Percentiles rank a stretch among this genome's conserved stretches.
Evolutionary conservation across 2,113 vertebrate species (phyloP).

Genomic region (Vicugna pacos): DNA sequence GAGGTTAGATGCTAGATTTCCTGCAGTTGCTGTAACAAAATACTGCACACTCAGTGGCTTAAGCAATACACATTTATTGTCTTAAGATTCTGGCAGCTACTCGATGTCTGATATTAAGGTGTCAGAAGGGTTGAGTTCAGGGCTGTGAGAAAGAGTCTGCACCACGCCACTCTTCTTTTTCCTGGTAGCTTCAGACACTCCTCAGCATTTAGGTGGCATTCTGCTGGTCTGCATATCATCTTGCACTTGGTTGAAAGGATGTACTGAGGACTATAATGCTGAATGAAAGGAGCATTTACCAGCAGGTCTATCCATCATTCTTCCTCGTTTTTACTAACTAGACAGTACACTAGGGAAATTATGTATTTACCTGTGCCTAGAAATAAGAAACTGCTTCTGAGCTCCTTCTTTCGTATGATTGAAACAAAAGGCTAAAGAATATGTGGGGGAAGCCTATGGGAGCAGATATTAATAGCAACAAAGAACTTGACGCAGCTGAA

Average conservation of each 20-base stretch:
- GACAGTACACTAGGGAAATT: not conserved
- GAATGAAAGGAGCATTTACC: not conserved
- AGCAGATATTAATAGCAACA: not conserved
- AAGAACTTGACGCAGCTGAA: not conserved
- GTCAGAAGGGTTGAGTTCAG: not conserved
- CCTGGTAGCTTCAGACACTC: not conserved
- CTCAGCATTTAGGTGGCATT: not conserved
- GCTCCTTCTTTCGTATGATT: not conserved
- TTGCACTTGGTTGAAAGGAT: not conserved
- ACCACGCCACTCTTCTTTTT: not conserved
- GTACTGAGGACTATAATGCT: too few relatives aligned
- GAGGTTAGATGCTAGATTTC: not conserved
- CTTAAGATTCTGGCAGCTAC: not conserved
- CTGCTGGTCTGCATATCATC: not conserved
- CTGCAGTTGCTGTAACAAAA: not conserved
- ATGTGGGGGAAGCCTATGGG: not conserved
- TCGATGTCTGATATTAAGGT: not conserved
- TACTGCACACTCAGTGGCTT: not conserved
- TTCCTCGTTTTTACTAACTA: not conserved
- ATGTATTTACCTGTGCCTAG: not conserved
- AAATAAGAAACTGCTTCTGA: constrained; percentile 23
- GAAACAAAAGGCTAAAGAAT: not conserved
- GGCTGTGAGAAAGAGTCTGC: not conserved
- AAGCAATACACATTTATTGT: not conserved
- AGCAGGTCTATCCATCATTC: not conserved